Base-by-base conservation (phyloP, 92 coral and sea anemone species). In the Ricordea florida region DNA sequence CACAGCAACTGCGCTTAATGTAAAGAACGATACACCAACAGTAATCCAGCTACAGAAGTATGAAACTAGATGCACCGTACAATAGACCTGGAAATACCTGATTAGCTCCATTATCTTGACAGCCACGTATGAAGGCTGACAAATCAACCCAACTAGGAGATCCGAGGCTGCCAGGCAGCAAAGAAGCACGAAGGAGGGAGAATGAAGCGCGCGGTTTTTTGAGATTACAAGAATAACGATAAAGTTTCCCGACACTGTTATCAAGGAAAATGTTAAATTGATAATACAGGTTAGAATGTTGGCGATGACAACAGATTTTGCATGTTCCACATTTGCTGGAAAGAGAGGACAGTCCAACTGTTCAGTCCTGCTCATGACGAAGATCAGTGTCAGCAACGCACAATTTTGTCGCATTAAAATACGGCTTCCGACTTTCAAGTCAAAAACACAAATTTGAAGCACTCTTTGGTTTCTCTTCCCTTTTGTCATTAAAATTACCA, bases 141-240 rank as follows among this genome's bases (percentile, higher is more conserved):
- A n/a, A n/a, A n/a, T n/a, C n/a, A n/a, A n/a, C n/a, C n/a, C 81
- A 45, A 62, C 52, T 4, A 75, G 18, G 16, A 75, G 59, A 48
- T 75, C 81, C 13, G 81, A 62, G 15, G 30, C 25, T 6, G 81
- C 81, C 15, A 75, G 57, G 10, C 49, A 62, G 55, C 52, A 44
- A 5, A 75, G 27, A 23, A 75, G 72, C 21, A 75, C 18, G 58
- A 60, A 60, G 1, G 81, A 61, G 16, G 81, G 81, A 15, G 80
- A 58, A 16, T 37, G 53, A 4, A 75, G 46, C 20, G 28, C 17
- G 1, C 10, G 61, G 4, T 32, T 29, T 22, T 65, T 64, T 15
- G 35, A 23, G 22, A 75, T 75, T 15, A 62, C 62, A 34, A 29
- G 27, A 7, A 75, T 2, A 6, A 75, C 56, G 11, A 75, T 22